Percentiles rank a stretch among this genome's conserved stretches.
Conservation (phyloP, 2,888 invertebrate species). For the Drosophila mayaguana region DNA sequence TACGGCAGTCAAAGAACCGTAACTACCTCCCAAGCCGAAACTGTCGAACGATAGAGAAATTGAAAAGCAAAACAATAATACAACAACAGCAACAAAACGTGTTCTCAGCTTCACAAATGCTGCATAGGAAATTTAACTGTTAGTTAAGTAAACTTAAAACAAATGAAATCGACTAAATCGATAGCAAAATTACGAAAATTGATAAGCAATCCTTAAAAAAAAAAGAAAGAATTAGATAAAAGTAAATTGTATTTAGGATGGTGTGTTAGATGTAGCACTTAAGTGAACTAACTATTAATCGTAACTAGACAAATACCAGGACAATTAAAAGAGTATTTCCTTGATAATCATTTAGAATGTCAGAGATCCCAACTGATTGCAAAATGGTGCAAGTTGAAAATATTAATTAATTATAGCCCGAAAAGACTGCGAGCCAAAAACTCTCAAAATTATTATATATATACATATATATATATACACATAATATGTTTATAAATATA, state of each 20-base stretch:
- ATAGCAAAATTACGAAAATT: slow-evolving; percentile 45
- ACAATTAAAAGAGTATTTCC: slow-evolving; percentile 65
- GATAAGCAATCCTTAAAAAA: slow-evolving; percentile 69
- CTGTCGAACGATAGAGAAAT: slow-evolving; percentile 30
- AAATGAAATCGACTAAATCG: slow-evolving; percentile 4
- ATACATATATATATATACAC: slow-evolving; percentile 33
- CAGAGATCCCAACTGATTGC: slow-evolving; percentile 48
- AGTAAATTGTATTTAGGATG: slow-evolving; percentile 37
- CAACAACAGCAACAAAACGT: slow-evolving; percentile 34
- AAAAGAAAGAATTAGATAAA: slow-evolving; percentile 6
- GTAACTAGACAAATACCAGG: slow-evolving; percentile 65
- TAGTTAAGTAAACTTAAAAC: slow-evolving; percentile 33
- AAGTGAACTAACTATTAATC: slow-evolving; percentile 38
- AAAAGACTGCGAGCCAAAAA: slow-evolving; percentile 82
- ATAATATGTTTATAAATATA: slow-evolving; percentile 4
- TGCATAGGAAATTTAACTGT: slow-evolving; percentile 59
- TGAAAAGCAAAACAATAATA: background rate
- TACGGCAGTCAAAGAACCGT: slow-evolving; percentile 49
- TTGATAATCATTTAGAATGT: slow-evolving; percentile 74
- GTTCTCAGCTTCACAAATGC: slow-evolving; percentile 32
- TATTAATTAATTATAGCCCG: slow-evolving; percentile 70
- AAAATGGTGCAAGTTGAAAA: slow-evolving; percentile 47
- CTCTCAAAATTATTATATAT: slow-evolving; percentile 72
- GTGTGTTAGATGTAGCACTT: slow-evolving; percentile 30
- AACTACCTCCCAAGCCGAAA: slow-evolving; percentile 64